Evolutionary conservation across 2,113 vertebrate genomes (phyloP).

Genomic region (Tiliqua scincoides): DNA sequence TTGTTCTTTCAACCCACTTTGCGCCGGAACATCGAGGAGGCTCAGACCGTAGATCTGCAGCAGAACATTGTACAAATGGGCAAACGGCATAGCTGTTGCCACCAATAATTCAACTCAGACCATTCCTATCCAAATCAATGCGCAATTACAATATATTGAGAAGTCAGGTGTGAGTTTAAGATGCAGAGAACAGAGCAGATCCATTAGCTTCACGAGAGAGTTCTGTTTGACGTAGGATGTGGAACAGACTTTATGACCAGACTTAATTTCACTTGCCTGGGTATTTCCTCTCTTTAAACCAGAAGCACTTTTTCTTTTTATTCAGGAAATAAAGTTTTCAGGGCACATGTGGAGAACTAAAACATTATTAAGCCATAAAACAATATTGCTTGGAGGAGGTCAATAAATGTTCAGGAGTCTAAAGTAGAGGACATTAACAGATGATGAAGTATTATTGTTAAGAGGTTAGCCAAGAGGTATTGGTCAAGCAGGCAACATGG

Average conservation of each 20-base stretch:
- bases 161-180: not conserved
- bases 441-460: not conserved
- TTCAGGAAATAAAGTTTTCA: not conserved
- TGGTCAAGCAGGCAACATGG: not conserved
- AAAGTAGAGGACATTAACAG: not conserved
- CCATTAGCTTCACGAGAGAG: not conserved
- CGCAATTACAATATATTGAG: not conserved
- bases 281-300: not conserved
- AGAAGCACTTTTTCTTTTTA: not conserved
- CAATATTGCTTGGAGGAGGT: conserved; percentile 1
- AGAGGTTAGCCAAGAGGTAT: not conserved
- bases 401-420: not conserved
- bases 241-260: not conserved
- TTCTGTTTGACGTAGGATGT: not conserved
- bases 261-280: not conserved
- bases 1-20: not conserved
- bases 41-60: not conserved
- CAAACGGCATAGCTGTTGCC: not conserved
- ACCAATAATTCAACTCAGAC: fast-evolving
- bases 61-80: not conserved
- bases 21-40: not conserved
- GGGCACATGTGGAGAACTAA: not conserved
- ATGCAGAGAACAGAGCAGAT: not conserved
- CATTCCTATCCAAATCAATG: not conserved
- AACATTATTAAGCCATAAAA: not conserved